phyloP scores from a whole-genome alignment of 2,888 invertebrate genomes.

The Apodemia zela region DNA sequence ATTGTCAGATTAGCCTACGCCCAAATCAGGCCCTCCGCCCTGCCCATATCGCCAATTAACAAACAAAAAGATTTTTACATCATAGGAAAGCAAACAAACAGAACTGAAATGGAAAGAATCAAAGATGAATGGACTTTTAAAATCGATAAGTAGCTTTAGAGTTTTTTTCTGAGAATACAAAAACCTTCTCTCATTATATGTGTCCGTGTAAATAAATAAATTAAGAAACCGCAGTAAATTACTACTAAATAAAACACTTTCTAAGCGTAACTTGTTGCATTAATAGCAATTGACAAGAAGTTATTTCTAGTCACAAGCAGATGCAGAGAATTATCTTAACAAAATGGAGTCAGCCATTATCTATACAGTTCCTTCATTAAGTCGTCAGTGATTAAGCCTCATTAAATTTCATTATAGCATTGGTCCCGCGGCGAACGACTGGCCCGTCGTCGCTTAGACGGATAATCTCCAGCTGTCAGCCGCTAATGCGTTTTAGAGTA shows the following conservation, averaged over 20 bases:
- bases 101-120: too few species aligned
- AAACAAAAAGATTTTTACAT: too few species aligned
- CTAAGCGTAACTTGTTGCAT: background rate
- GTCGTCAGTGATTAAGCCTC: constrained; percentile 78
- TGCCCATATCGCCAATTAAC: too few species aligned
- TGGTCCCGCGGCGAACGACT: constrained; percentile 55
- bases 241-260: background rate
- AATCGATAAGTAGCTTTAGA: too few species aligned
- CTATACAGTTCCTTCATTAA: constrained; percentile 73
- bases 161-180: background rate
- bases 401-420: constrained; percentile 76
- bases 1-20: too few species aligned
- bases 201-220: background rate
- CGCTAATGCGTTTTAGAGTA: constrained; percentile 81
- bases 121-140: too few species aligned
- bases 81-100: too few species aligned
- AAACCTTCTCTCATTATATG: too few species aligned
- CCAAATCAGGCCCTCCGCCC: too few species aligned
- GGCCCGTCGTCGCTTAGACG: constrained; percentile 70
- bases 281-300: background rate
- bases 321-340: constrained; percentile 15
- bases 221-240: background rate
- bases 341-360: constrained; percentile 40
- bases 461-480: constrained; percentile 80
- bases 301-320: constrained; percentile 14